A percentile compares a stretch with the other conserved stretches of the same genome.
phyloP scores from a whole-genome alignment of 37 sponge, comb jelly and placozoan genomes.

The Axinella damicornis region DNA sequence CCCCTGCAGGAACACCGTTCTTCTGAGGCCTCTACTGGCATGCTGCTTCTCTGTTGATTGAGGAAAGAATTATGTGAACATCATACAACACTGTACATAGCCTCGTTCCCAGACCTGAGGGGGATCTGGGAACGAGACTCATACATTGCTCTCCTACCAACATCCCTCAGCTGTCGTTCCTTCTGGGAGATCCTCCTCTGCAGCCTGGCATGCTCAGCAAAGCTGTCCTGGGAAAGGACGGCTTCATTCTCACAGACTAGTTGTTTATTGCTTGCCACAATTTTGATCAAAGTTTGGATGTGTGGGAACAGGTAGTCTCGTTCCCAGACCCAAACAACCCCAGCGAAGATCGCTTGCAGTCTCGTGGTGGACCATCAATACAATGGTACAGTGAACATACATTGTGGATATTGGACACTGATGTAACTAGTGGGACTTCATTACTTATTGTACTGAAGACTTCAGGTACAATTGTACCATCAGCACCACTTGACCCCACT shows the following conservation, averaged over 20 bases:
- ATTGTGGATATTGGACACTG: too few relatives aligned
- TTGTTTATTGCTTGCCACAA: too few relatives aligned
- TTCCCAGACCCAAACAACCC: too few relatives aligned
- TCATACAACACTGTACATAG: too few relatives aligned
- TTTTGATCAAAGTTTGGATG: too few relatives aligned
- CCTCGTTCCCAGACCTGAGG: neutral
- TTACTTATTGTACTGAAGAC: too few relatives aligned
- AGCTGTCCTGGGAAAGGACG: constrained; percentile 34
- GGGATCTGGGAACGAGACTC: neutral
- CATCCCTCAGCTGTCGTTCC: neutral
- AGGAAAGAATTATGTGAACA: neutral
- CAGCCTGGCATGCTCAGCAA: constrained; percentile 52
- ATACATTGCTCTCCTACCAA: constrained; percentile 2
- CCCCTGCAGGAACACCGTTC: neutral
- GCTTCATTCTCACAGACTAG: too few relatives aligned
- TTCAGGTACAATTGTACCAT: too few relatives aligned
- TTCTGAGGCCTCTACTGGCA: neutral
- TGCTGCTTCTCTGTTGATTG: constrained; percentile 3
- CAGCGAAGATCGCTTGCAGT: neutral
- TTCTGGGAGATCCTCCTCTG: constrained; percentile 37
- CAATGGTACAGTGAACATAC: too few relatives aligned
- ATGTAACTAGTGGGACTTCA: too few relatives aligned
- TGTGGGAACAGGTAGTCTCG: neutral
- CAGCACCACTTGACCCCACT: too few relatives aligned
- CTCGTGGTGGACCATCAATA: neutral